Evolutionary conservation across 2,113 vertebrate genomes (phyloP), one percentile per base, ranked within the genome.

Genomic region (Paramisgurnus dabryanus): DNA sequence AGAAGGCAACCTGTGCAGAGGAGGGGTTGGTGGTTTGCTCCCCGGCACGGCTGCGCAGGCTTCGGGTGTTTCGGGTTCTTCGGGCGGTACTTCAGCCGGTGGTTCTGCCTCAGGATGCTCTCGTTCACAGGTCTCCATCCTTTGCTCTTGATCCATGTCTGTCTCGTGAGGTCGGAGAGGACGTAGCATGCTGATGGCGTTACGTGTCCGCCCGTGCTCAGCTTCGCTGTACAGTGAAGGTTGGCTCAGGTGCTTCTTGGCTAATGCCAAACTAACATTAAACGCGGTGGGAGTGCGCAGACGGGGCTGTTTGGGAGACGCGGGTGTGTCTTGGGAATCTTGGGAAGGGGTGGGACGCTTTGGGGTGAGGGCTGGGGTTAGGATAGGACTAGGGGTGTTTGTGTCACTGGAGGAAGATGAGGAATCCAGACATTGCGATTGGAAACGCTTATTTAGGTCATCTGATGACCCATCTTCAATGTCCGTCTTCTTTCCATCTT

Each of bases 131-230:
- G 89, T 87, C 75, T 95, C 94, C 80, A 90, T 89, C 18, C 88
- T 93, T 66, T 84, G 89, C 64, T 67, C 58, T 82, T 86, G 81
- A 81, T 97, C 95, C 4, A 97, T 92, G 86, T 97, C 95, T 0
- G 95, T 96, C 86, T 98, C 97, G 86, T 95, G 95, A 5, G 94
- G 95, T 45, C 89, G 91, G 76, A 94, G 93, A 0, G 95, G 95
- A 10, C 95, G 95, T 66, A 99, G 94, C 96, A 99, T 96, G 89
- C 98, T 98, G 83, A 99, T 96, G n/a, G 96, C 96, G 27, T 98
- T 99, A 66, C 98, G 94, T 0, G 95, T 96, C 17, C 89, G 92
- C 6, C 95, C 94, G 65, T 94, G 94, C 50, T 93, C 84, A 1
- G 89, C 91, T 78, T 98, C 95, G 0, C 92, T 94, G 87, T 93